phyloP scores from a whole-genome alignment of 2,888 invertebrate species.

The Hydriomena furcata region DNA sequence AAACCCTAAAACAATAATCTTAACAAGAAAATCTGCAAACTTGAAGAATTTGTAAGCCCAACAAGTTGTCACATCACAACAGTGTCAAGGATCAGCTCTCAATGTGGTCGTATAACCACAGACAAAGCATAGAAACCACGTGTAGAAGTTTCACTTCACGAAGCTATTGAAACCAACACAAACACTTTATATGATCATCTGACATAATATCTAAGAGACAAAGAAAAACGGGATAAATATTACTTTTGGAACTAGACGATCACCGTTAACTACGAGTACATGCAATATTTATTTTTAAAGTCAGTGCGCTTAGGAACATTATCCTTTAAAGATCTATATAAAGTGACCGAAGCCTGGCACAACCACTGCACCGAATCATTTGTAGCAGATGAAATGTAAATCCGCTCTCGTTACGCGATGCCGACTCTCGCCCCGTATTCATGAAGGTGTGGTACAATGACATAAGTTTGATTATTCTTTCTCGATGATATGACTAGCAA shows the following conservation, averaged over 20 bases:
- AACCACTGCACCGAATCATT: slow-evolving; percentile 77
- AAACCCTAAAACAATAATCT: slow-evolving; percentile 1
- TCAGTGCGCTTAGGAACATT: slow-evolving; percentile 2
- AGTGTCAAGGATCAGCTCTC: slow-evolving; percentile 54
- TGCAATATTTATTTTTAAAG: slow-evolving; percentile 4
- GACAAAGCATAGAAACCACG: neutral
- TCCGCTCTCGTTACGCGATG: slow-evolving; percentile 78
- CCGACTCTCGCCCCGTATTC: slow-evolving; percentile 78
- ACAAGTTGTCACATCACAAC: slow-evolving; percentile 42
- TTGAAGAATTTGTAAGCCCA: slow-evolving; percentile 31
- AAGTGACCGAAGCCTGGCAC: slow-evolving; percentile 28
- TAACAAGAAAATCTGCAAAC: slow-evolving; percentile 9
- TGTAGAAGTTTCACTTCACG: slow-evolving; percentile 9
- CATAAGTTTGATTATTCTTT: too few relatives aligned
- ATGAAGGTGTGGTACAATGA: slow-evolving; percentile 58
- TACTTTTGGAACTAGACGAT: too few relatives aligned
- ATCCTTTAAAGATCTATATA: neutral
- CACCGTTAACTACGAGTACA: too few relatives aligned
- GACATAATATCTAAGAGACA: too few relatives aligned
- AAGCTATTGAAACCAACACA: neutral
- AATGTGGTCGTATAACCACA: slow-evolving; percentile 61
- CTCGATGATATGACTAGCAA: too few relatives aligned
- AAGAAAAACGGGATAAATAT: too few relatives aligned
- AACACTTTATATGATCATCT: neutral
- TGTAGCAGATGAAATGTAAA: slow-evolving; percentile 83